phyloP scores from a whole-genome alignment of 64 coral and sea anemone genomes.

The Astreopora myriophthalma region DNA sequence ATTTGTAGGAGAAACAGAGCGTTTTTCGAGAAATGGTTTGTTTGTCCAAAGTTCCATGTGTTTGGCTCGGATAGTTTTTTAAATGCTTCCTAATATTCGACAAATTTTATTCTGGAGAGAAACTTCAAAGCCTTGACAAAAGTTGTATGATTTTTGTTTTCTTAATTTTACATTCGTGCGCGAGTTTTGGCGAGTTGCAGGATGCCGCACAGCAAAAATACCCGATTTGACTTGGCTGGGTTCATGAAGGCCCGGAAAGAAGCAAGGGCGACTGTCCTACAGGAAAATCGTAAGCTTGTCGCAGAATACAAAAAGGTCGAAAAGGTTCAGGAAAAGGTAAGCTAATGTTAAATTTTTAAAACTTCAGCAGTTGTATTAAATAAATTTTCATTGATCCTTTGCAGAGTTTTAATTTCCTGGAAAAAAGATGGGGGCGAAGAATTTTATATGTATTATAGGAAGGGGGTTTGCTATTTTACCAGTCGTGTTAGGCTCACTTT shows the following conservation, averaged over 20 bases:
- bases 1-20: neutral
- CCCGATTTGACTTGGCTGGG: constrained; percentile 30
- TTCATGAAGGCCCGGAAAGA: constrained; percentile 56
- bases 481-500: neutral
- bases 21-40: neutral
- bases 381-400: neutral
- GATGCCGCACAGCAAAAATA: constrained; percentile 47
- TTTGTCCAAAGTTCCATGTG: neutral
- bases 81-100: neutral
- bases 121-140: constrained; percentile 25
- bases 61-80: constrained; percentile 45
- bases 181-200: neutral
- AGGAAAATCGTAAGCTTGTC: constrained; percentile 33
- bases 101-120: neutral
- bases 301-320: constrained; percentile 55
- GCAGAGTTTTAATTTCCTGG: neutral
- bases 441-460: neutral
- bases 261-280: constrained; percentile 13
- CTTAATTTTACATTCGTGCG: neutral
- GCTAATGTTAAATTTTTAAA: neutral
- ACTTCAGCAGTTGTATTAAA: neutral
- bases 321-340: constrained; percentile 46
- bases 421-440: neutral
- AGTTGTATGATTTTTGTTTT: constrained; percentile 66
- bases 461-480: neutral